Conservation (phyloP, 2,797 vertebrate genomes). For the Cetoscarus ocellatus region DNA sequence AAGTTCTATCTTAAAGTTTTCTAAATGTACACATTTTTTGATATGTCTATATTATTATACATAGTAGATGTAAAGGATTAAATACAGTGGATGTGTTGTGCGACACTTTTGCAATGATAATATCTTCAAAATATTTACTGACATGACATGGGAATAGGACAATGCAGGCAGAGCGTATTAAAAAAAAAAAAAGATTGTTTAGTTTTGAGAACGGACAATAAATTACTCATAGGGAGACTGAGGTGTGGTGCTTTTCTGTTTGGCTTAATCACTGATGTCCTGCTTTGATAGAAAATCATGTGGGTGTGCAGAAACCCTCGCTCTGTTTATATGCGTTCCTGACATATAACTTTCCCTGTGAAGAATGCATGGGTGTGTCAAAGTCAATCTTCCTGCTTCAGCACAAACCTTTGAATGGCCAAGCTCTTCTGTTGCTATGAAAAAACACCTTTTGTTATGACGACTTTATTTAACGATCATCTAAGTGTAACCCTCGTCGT, state of each 20-base stretch:
- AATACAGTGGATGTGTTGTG: no score
- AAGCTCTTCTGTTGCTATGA: neutral
- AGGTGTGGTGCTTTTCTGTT: neutral
- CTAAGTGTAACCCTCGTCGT: no score
- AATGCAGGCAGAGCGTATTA: neutral
- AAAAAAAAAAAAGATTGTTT: conserved; percentile 1
- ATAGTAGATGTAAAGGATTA: no score
- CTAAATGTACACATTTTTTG: no score
- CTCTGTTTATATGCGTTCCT: neutral
- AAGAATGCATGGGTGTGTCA: conserved; percentile 31
- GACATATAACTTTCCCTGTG: neutral
- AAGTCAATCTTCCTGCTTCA: neutral
- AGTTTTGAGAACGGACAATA: neutral
- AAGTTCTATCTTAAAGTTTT: no score
- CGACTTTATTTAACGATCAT: neutral
- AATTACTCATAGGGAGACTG: neutral
- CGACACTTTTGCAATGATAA: no score
- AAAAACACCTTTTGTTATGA: neutral
- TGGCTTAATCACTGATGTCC: conserved; percentile 4
- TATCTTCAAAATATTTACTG: no score
- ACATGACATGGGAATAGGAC: neutral
- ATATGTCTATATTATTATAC: no score
- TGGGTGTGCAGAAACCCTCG: conserved; percentile 13
- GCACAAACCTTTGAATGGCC: neutral
- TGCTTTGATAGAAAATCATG: neutral